Conservation (phyloP, 2,888 invertebrate genomes). For the Eretmocerus hayati region DNA sequence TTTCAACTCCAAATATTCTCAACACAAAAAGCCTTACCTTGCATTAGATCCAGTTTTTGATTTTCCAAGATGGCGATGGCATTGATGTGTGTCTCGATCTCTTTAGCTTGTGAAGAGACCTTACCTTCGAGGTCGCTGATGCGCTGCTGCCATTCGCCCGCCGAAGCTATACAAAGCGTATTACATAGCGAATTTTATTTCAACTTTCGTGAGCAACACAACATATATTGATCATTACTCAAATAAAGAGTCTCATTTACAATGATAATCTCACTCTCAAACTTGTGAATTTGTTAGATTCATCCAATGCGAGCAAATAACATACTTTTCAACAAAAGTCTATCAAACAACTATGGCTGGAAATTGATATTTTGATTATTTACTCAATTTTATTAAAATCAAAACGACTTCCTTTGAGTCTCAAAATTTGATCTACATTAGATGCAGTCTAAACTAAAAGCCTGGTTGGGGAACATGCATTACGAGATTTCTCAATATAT, state of each 20-base stretch:
- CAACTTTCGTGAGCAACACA: conserved; percentile 4
- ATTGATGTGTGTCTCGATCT: conserved; percentile 52
- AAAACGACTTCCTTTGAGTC: not conserved
- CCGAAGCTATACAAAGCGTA: conserved; percentile 41
- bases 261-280: no score
- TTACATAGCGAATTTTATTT: conserved; percentile 31
- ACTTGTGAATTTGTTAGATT: no score
- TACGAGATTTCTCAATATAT: no score
- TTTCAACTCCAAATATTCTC: not conserved
- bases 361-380: no score
- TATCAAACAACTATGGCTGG: no score
- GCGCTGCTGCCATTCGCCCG: conserved; percentile 40
- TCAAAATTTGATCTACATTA: not conserved
- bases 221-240: no score
- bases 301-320: no score
- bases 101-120: conserved; percentile 38
- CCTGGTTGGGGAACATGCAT: no score
- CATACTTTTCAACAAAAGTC: no score
- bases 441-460: conserved; percentile 7
- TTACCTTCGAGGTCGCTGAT: conserved; percentile 41
- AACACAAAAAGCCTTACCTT: conserved; percentile 47
- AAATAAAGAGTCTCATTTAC: no score
- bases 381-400: no score
- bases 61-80: conserved; percentile 58
- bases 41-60: conserved; percentile 62